A percentile compares a stretch with the other conserved stretches of the same genome.
phyloP scores from a whole-genome alignment of 1,140 invertebrate species.

The Plodia interpunctella region DNA sequence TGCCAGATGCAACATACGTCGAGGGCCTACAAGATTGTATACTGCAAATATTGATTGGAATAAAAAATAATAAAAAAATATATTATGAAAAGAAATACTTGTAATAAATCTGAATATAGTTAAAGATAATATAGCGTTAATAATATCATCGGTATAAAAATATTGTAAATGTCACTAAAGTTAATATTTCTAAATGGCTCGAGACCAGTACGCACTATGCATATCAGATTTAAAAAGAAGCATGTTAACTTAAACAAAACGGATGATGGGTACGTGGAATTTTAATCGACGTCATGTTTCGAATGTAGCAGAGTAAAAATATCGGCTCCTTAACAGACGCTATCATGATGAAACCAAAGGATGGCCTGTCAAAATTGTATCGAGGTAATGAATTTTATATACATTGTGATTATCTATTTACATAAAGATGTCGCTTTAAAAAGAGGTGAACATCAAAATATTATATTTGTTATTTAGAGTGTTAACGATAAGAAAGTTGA shows the following conservation, averaged over 20 bases:
- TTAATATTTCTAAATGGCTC: neutral
- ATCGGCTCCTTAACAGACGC: slow-evolving; percentile 20
- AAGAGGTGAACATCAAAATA: too few relatives aligned
- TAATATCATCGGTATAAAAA: neutral
- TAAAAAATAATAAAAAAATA: too few relatives aligned
- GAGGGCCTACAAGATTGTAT: too few relatives aligned
- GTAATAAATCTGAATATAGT: too few relatives aligned
- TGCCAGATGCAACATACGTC: too few relatives aligned
- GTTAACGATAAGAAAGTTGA: too few relatives aligned
- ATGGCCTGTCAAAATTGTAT: slow-evolving; percentile 49
- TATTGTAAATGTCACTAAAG: neutral
- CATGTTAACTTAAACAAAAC: slow-evolving; percentile 31
- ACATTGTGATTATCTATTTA: slow-evolving; percentile 27
- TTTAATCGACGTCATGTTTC: slow-evolving; percentile 40
- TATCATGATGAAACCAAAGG: slow-evolving; percentile 42
- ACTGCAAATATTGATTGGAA: too few relatives aligned
- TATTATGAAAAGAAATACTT: too few relatives aligned
- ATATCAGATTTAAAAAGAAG: slow-evolving; percentile 18
- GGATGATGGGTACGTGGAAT: slow-evolving; percentile 37
- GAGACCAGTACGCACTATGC: neutral
- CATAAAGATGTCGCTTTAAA: slow-evolving; percentile 1
- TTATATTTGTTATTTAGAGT: too few relatives aligned
- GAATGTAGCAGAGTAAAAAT: slow-evolving; percentile 35
- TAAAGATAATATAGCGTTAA: neutral
- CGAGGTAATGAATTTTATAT: slow-evolving; percentile 16